Conservation (phyloP, 1,140 invertebrate species). For the Procambarus virginalis region DNA sequence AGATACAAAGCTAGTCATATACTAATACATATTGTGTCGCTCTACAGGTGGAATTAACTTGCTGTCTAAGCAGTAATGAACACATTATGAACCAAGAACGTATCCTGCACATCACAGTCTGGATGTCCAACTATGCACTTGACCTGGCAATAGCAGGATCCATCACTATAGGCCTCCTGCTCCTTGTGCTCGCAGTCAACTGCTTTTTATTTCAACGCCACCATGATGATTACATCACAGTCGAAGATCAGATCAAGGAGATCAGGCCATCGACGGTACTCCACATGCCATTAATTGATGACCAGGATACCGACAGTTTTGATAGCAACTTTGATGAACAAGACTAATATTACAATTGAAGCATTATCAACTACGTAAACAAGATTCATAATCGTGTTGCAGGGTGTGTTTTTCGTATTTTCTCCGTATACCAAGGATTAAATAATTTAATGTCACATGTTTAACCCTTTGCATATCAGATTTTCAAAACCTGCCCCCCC, state of each 20-base stretch:
- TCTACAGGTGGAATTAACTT: conserved; percentile 26
- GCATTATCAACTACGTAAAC: neutral
- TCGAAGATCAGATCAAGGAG: neutral
- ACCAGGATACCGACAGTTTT: conserved; percentile 32
- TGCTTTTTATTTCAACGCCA: neutral
- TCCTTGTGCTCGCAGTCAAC: neutral
- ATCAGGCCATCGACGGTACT: neutral
- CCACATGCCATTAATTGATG: conserved; percentile 33
- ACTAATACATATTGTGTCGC: neutral
- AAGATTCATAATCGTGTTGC: neutral
- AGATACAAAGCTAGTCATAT: no score
- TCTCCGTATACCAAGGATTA: no score
- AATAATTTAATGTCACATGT: no score
- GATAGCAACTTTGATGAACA: conserved; percentile 25
- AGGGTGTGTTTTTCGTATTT: neutral
- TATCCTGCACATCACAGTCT: neutral
- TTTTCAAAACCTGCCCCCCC: no score
- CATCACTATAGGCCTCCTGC: neutral
- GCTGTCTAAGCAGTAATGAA: neutral
- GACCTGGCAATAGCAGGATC: conserved; percentile 9
- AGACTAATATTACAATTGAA: neutral
- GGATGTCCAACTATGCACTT: conserved; percentile 8
- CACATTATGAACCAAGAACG: conserved; percentile 22
- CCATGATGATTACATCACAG: neutral
- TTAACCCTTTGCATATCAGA: no score